Percentiles rank a stretch among this genome's conserved stretches.
Evolutionary conservation across 2,888 invertebrate genomes (phyloP).

Genomic region (Campoletis raptor): DNA sequence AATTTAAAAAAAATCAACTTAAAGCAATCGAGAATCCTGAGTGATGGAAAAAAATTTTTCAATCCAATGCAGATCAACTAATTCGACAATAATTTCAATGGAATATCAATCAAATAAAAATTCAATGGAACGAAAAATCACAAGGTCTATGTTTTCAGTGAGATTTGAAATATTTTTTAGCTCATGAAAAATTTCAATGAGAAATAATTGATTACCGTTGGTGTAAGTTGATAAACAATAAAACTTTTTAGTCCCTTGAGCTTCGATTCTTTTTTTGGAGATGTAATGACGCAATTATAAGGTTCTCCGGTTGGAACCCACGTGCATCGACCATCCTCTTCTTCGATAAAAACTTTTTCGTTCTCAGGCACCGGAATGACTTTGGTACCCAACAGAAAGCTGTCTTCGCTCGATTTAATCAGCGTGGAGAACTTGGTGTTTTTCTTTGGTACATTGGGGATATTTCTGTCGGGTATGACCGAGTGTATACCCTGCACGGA

Average conservation of each 20-base stretch:
- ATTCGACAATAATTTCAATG: not conserved
- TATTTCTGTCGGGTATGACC: conserved; percentile 87
- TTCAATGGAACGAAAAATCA: not conserved
- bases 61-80: not conserved
- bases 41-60: not conserved
- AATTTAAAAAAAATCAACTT: not conserved
- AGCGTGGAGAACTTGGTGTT: conserved; percentile 94
- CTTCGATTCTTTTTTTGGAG: conserved; percentile 99
- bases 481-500: conserved; percentile 87
- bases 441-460: conserved; percentile 87
- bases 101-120: not conserved
- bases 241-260: conserved; percentile 98
- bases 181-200: not conserved
- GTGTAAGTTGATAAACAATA: conserved; percentile 98
- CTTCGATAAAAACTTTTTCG: conserved; percentile 91
- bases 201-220: conserved; percentile 87
- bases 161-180: not conserved
- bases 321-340: conserved; percentile 89
- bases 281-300: conserved; percentile 95
- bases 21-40: not conserved
- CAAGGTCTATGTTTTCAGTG: not conserved
- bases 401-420: conserved; percentile 95
- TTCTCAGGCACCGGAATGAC: conserved; percentile 89
- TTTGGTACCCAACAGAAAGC: conserved; percentile 93
- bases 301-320: conserved; percentile 92